These are phyloP conservation scores for Lacerta agilis DNA, from an alignment of 2,797 vertebrate species.

Conservation along the genomic window DNA sequence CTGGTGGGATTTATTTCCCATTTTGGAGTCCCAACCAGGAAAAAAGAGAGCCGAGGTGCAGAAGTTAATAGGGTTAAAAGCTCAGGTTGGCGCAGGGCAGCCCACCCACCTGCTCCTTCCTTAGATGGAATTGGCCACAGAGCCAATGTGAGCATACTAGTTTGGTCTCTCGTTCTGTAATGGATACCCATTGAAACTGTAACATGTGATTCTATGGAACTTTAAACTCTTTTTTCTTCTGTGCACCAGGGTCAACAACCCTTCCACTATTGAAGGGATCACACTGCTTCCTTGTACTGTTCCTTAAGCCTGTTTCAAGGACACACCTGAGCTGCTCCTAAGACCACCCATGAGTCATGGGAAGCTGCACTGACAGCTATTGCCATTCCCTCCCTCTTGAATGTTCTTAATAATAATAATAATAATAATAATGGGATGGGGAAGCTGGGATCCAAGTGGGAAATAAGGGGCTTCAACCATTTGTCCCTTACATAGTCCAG, in stretches of 20 bases:
- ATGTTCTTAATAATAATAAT: no score
- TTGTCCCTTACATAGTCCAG: conserved; percentile 88
- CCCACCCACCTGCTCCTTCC: no score
- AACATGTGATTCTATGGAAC: background rate
- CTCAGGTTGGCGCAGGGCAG: no score
- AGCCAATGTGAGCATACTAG: background rate
- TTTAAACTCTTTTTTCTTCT: background rate
- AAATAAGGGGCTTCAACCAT: no score
- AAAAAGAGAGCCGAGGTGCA: background rate
- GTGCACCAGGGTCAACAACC: background rate
- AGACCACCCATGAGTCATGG: background rate
- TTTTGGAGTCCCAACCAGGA: background rate
- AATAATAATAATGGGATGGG: no score
- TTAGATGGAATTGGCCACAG: background rate
- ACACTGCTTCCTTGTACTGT: background rate
- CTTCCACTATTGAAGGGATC: background rate
- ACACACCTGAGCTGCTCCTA: background rate
- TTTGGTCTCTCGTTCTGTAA: background rate
- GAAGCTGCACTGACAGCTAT: background rate
- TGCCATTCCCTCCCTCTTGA: background rate
- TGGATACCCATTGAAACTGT: background rate
- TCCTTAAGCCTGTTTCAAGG: background rate
- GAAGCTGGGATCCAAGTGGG: no score
- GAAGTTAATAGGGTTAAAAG: background rate
- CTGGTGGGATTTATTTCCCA: background rate